Conservation (phyloP, 2,113 vertebrate genomes). For the Larimichthys polyactis region DNA sequence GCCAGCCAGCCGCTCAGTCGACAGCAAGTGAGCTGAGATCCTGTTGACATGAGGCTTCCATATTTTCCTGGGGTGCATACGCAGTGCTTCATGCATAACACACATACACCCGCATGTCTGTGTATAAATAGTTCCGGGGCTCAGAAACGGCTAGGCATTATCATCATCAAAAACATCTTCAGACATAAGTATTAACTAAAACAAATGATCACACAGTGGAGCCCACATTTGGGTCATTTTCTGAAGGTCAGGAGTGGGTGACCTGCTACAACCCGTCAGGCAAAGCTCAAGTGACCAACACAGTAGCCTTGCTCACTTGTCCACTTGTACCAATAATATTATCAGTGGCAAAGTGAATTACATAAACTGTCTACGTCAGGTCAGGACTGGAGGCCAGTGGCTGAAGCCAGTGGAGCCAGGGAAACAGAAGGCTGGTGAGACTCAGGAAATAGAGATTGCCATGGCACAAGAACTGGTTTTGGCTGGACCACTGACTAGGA, state of each 20-base stretch:
- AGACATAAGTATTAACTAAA: not conserved
- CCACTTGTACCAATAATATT: not conserved
- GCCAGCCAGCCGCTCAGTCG: constrained; percentile 35
- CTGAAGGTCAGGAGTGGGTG: not conserved
- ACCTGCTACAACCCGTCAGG: not conserved
- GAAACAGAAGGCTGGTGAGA: no score
- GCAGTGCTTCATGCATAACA: constrained; percentile 4
- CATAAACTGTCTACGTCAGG: no score
- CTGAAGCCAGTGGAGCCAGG: no score
- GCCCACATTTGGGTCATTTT: not conserved
- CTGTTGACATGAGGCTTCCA: constrained; percentile 60
- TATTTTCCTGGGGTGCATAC: constrained; percentile 22
- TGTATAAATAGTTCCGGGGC: not conserved
- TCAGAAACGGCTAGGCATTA: not conserved
- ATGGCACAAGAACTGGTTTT: no score
- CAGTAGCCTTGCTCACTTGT: not conserved
- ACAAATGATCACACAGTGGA: not conserved
- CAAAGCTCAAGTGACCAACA: not conserved
- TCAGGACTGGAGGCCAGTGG: no score
- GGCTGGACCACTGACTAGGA: no score
- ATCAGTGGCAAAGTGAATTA: not conserved
- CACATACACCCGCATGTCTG: not conserved
- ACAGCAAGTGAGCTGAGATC: constrained; percentile 32
- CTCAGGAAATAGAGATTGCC: no score
- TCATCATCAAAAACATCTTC: not conserved